Conservation (phyloP, 2,113 vertebrate genomes). For the Peromyscus maniculatus region DNA sequence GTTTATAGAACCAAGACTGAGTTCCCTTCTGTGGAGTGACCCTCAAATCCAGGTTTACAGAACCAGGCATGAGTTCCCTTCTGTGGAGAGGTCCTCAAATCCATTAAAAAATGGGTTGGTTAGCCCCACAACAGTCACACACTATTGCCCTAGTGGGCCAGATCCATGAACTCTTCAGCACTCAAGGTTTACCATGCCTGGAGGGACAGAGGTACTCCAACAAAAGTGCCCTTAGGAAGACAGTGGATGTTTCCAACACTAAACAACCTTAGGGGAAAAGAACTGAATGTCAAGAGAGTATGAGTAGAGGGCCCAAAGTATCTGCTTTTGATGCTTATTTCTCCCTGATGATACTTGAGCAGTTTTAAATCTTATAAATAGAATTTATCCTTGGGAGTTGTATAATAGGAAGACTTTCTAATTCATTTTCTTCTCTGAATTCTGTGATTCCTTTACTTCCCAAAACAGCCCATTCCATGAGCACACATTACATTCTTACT, state of each 20-base stretch:
- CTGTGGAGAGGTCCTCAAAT: not conserved
- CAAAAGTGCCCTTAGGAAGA: conserved; percentile 23
- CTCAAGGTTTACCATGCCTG: not conserved
- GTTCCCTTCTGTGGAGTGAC: not conserved
- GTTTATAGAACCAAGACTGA: not conserved
- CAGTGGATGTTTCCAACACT: not conserved
- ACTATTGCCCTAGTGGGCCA: not conserved
- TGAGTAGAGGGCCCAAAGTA: not conserved
- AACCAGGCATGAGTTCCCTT: not conserved
- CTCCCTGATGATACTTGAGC: not conserved
- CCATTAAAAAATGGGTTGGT: not conserved
- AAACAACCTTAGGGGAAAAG: not conserved
- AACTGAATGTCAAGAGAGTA: not conserved
- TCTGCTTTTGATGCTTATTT: not conserved
- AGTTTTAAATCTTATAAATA: not conserved
- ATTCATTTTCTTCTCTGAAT: conserved; percentile 44
- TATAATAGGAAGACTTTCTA: not conserved
- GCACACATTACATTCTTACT: conserved; percentile 31
- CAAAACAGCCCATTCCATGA: not conserved
- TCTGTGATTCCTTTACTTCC: conserved; percentile 21
- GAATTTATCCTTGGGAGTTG: not conserved
- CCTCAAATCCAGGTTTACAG: not conserved
- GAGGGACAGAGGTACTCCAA: not conserved
- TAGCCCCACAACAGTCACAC: not conserved
- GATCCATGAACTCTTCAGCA: conserved; percentile 13